Conservation (phyloP, 2,113 vertebrate species). For the Chloropsis cyanopogon region DNA sequence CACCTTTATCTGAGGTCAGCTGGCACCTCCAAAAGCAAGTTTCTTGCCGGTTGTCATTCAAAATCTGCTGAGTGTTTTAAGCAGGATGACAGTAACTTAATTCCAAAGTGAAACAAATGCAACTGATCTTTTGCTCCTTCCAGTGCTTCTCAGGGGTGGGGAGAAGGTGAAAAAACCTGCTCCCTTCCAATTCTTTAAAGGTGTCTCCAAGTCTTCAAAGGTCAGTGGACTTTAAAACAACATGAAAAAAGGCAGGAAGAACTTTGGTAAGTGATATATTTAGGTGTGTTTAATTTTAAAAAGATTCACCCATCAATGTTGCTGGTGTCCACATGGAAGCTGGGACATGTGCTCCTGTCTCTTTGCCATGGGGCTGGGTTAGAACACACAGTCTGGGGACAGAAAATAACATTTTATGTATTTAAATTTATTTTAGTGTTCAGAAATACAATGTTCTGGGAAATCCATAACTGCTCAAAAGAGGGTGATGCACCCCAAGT, state of each 20-base stretch:
- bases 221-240: neutral
- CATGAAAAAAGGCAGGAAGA: neutral
- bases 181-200: neutral
- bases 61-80: neutral
- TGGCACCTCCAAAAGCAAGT: neutral
- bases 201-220: neutral
- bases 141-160: neutral
- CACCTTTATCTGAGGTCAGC: neutral
- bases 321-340: neutral
- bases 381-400: neutral
- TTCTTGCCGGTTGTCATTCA: neutral
- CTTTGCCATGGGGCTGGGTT: neutral
- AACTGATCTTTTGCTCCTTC: neutral
- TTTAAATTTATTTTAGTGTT: neutral
- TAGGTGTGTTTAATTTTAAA: neutral
- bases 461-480: neutral
- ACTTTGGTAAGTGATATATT: neutral
- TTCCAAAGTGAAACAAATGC: neutral
- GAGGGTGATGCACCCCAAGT: rapidly evolving
- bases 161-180: neutral
- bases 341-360: neutral
- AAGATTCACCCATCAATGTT: neutral
- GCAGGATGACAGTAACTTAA: neutral
- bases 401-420: neutral
- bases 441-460: neutral